These are phyloP conservation scores for Parthenolecanium corni DNA, from an alignment of 2,888 invertebrate genomes.

Conservation along the genomic window DNA sequence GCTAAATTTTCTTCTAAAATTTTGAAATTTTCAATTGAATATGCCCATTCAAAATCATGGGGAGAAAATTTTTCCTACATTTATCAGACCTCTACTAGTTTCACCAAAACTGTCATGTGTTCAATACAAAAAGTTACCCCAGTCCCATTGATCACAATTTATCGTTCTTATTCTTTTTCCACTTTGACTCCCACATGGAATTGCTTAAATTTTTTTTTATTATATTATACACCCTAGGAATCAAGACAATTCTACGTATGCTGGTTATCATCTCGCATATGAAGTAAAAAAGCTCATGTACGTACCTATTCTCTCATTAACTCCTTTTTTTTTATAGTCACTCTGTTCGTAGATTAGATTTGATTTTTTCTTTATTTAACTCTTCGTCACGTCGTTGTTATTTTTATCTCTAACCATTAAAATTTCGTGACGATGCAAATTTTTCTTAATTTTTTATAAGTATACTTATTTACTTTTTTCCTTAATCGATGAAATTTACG, in stretches of 20 bases:
- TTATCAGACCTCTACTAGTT: too few relatives aligned
- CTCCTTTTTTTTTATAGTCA: conserved; percentile 32
- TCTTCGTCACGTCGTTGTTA: conserved; percentile 8
- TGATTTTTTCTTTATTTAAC: conserved; percentile 11
- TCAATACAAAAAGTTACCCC: too few relatives aligned
- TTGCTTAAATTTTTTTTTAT: neutral
- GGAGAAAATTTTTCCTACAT: too few relatives aligned
- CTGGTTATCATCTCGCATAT: conserved; percentile 98
- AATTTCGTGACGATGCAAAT: neutral
- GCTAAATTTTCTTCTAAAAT: neutral
- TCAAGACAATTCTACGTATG: conserved; percentile 77
- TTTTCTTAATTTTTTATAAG: too few relatives aligned
- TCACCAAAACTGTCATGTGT: too few relatives aligned
- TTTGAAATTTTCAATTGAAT: neutral
- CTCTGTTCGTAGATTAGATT: conserved; percentile 29
- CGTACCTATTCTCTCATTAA: conserved; percentile 43
- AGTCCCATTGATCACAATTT: too few relatives aligned
- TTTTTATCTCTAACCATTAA: neutral
- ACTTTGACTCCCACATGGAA: too few relatives aligned
- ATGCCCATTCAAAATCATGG: too few relatives aligned
- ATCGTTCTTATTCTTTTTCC: neutral
- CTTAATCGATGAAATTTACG: too few relatives aligned
- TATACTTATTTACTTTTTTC: too few relatives aligned
- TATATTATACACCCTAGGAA: conserved; percentile 15
- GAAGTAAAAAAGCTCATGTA: conserved; percentile 99